These are phyloP conservation scores for Streptopelia turtur DNA, from an alignment of 2,797 vertebrate species.

Conservation along the genomic window DNA sequence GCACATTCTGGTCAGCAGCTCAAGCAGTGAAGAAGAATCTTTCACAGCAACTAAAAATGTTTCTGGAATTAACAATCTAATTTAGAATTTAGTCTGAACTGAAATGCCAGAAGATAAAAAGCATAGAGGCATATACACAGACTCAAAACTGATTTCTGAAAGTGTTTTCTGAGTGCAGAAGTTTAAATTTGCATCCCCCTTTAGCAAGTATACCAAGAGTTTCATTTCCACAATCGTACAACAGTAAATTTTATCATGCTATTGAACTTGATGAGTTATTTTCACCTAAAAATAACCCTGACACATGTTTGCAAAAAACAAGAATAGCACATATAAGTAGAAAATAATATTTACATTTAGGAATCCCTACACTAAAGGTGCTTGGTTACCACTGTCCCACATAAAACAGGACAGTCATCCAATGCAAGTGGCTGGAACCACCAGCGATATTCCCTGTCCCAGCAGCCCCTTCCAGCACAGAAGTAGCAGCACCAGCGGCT, in stretches of 20 bases:
- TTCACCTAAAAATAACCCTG: not conserved
- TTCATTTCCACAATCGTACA: not conserved
- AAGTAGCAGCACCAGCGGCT: not conserved
- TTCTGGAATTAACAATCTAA: not conserved
- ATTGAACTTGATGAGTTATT: not conserved
- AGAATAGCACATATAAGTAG: not conserved
- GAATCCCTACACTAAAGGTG: not conserved
- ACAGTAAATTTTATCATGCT: not conserved
- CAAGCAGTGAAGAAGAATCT: not conserved
- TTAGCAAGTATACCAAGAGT: not conserved
- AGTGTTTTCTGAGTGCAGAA: not conserved
- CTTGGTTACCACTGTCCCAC: not conserved
- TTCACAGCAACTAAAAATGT: not conserved
- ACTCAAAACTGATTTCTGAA: not conserved
- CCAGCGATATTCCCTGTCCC: not conserved
- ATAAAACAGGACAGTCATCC: not conserved
- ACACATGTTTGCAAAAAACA: not conserved
- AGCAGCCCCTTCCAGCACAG: not conserved
- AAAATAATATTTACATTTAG: not conserved
- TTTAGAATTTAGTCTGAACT: not conserved
- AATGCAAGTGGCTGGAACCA: not conserved
- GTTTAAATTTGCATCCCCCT: not conserved
- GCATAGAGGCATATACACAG: not conserved
- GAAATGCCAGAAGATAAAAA: not conserved
- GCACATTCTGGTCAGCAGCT: not conserved